Percentiles rank a stretch among this genome's conserved stretches.
Conservation (phyloP, 2,113 vertebrate species). For the Caranx melampygus region DNA sequence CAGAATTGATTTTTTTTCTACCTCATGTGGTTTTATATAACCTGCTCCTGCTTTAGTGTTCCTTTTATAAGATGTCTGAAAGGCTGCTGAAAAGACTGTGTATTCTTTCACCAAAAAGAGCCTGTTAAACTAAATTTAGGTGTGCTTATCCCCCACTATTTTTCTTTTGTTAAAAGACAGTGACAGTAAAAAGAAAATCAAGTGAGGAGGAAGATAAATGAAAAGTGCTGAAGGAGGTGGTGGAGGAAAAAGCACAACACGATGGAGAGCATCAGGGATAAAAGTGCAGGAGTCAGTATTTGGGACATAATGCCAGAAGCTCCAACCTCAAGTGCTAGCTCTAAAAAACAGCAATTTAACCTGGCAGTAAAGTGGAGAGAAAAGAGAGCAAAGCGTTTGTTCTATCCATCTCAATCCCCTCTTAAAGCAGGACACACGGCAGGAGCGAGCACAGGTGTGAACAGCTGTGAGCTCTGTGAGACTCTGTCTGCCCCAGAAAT, state of each 20-base stretch:
- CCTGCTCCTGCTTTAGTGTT: constrained; percentile 11
- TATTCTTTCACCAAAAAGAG: constrained; percentile 12
- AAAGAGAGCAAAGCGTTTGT: constrained; percentile 47
- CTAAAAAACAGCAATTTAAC: constrained; percentile 64
- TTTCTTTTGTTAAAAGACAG: not conserved
- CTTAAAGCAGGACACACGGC: constrained; percentile 64
- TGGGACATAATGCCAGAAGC: constrained; percentile 61
- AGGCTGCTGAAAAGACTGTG: not conserved
- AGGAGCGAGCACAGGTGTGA: constrained; percentile 53
- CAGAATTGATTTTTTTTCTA: constrained; percentile 24
- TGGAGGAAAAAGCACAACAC: constrained; percentile 10
- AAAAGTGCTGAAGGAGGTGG: constrained; percentile 27
- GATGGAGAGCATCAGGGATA: constrained; percentile 31
- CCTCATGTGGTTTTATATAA: constrained; percentile 27
- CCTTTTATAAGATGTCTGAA: not conserved
- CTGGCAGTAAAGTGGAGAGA: constrained; percentile 31
- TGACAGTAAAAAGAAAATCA: constrained; percentile 14
- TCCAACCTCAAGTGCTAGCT: constrained; percentile 51
- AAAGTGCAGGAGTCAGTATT: constrained; percentile 42
- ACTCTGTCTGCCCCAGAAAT: constrained; percentile 54
- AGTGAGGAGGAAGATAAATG: constrained; percentile 7
- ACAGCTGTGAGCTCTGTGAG: constrained; percentile 30
- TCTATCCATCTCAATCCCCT: constrained; percentile 39
- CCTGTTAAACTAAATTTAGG: constrained; percentile 22
- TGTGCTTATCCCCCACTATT: not conserved